Evolutionary conservation across 2,888 invertebrate genomes (phyloP).

Genomic region (Oxyscelio sp.): DNA sequence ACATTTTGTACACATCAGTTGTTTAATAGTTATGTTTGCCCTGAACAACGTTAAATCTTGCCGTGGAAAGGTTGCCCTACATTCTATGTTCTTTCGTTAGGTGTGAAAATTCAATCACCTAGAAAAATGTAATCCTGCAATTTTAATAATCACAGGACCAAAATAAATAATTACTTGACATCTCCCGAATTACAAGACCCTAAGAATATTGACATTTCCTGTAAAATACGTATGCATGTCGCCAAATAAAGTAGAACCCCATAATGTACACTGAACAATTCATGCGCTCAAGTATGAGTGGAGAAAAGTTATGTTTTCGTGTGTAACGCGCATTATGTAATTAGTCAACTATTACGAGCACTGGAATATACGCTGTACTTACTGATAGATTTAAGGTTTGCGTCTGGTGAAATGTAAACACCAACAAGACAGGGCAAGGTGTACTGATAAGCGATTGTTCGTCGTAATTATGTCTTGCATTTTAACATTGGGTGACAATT

Average conservation of each 20-base stretch:
- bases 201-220: no score
- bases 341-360: neutral
- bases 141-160: no score
- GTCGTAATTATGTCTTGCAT: slow-evolving; percentile 29
- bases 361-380: slow-evolving; percentile 16
- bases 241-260: no score
- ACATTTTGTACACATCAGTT: no score
- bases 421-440: slow-evolving; percentile 21
- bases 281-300: no score
- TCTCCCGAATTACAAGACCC: no score
- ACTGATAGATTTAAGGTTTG: slow-evolving; percentile 30
- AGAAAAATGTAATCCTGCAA: no score
- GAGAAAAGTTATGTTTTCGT: no score
- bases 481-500: slow-evolving; percentile 12
- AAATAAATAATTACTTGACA: no score
- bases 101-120: slow-evolving; percentile 24
- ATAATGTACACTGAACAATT: no score
- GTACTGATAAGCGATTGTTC: slow-evolving; percentile 6
- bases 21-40: no score
- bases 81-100: slow-evolving; percentile 42
- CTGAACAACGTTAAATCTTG: slow-evolving; percentile 63
- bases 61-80: slow-evolving; percentile 60
- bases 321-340: neutral
- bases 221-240: no score
- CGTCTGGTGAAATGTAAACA: slow-evolving; percentile 41